Base-by-base conservation (phyloP, 1,140 invertebrate species). In the Diorhabda elongata region DNA sequence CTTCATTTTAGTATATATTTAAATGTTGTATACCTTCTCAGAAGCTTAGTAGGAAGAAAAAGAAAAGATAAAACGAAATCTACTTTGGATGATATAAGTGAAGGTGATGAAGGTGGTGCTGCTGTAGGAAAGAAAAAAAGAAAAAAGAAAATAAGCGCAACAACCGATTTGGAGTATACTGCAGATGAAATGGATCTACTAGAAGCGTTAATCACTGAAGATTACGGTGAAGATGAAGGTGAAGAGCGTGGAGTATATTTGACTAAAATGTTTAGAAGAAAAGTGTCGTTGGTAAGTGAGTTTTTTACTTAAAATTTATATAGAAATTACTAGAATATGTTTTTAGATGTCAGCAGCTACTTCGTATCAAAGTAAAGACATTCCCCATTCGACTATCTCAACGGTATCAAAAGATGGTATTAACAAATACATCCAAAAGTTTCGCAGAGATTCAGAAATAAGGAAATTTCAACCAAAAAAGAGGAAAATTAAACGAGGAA, bases 401-500 rank as follows among this genome's bases (percentile, higher is more conserved):
- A 42, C 41, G 9, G 66, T 72, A 41, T 66, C 7, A 45, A 71
- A 58, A 42, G 52, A 56, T 44, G 70, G 47, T 57, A 44, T 67
- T 3, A 47, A 67, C 58, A 78, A 73, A 45, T 65, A 75, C 11
- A 69, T 75, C 3, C 77, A 78, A 58, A 78, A 77, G 61, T 78
- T 78, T 63, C 61, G 76, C 5, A 70, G 76, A 56, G 75, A 77
- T n/a, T 77, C 76, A 8, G 77, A 77, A 68, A 72, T 72, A 6
- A 66, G 74, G 58, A 72, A 72, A 56, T 74, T 72, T 58, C 60
- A 74, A 4, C 77, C 78, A 61, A 81, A 84, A 64, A 81, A 79
- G 42, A 69, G 76, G 5, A 80, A 83, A 70, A 73, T 85, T 42
- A 82, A 81, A 71, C 80, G 78, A 56, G 84, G 84, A 4, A 83